Evolutionary conservation across 2,113 vertebrate genomes (phyloP), one percentile per base, ranked within the genome.

Genomic region (Actinemys pallida): DNA sequence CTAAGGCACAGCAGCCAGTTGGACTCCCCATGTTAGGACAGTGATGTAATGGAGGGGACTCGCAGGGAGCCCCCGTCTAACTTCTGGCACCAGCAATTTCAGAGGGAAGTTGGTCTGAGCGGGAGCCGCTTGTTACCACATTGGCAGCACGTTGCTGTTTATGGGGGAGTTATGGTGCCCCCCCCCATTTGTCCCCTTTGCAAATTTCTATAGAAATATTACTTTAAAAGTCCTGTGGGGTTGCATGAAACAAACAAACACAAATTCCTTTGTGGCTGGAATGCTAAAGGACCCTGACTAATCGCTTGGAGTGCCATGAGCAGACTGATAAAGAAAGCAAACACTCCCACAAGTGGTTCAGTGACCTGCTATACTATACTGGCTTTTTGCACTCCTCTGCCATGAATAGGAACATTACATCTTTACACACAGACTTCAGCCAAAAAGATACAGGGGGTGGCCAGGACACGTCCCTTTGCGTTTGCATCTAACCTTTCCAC

Each of bases 11-110:
- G 91, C 82, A 95, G 93, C 93, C 93, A 92, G 86, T 69, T 0
- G 0, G 94, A 95, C 95, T 95, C 90, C 81, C 81, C 76, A 20
- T 20, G 17, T 19, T 20, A 69, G 47, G 82, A 50, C 0, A 88
- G 85, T 86, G 42, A 78, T 29, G 12, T 45, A 25, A 90, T 9
- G 95, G 89, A 93, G 93, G 92, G 95, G 96, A 83, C 89, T 91
- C 95, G 91, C 91, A 95, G 94, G 95, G 87, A 96, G 88, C 79
- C 81, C 79, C 84, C 96, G 91, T 81, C 96, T 93, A 54, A 96
- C 90, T 76, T 89, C 94, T 82, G 93, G 92, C 35, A 79, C 87
- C 93, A 96, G 83, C 84, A 90, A 49, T 56, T 96, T 88, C n/a
- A 42, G 10, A 45, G 39, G 42, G 81, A 95, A 91, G 27, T 78